Evolutionary conservation across 2,113 vertebrate genomes (phyloP).

Genomic region (Origma solitaria): DNA sequence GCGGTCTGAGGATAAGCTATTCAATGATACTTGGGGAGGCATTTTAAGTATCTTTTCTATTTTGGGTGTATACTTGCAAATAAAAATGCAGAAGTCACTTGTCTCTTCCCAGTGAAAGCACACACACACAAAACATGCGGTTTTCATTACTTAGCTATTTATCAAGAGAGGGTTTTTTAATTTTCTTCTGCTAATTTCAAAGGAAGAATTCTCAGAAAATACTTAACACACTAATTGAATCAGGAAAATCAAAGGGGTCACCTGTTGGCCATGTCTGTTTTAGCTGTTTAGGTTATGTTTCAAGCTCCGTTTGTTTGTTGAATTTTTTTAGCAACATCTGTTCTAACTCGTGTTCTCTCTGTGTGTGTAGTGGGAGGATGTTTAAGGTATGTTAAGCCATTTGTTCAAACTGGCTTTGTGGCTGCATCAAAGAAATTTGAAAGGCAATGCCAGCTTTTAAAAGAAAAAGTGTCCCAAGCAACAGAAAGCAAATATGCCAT

Average conservation of each 20-base stretch:
- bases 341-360: background rate
- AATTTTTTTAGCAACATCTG: background rate
- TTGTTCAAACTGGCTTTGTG: background rate
- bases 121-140: background rate
- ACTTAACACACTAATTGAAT: background rate
- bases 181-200: background rate
- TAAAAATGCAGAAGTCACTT: background rate
- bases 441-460: background rate
- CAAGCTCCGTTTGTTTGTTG: background rate
- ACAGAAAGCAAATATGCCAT: background rate
- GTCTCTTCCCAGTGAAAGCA: background rate
- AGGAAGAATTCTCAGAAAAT: background rate
- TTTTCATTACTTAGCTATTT: background rate
- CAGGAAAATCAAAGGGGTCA: background rate
- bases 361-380: background rate
- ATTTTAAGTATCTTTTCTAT: background rate
- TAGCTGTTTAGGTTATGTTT: background rate
- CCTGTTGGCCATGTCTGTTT: background rate
- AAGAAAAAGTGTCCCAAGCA: background rate
- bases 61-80: background rate
- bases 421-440: background rate
- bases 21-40: background rate
- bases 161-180: background rate
- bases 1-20: background rate
- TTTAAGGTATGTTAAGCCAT: background rate